These are phyloP conservation scores for Berghia stephanieae DNA, from an alignment of 1,140 invertebrate species.

Conservation along the genomic window DNA sequence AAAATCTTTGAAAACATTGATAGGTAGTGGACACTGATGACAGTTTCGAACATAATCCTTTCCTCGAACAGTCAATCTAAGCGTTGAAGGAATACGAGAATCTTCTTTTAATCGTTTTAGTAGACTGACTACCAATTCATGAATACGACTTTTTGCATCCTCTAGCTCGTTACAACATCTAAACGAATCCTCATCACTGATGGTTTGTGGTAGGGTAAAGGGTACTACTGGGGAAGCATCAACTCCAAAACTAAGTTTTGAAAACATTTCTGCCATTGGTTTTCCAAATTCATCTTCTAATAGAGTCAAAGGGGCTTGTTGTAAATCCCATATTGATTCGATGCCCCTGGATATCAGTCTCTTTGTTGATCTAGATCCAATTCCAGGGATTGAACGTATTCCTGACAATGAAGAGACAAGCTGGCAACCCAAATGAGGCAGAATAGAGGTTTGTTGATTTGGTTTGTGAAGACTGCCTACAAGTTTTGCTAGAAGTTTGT, in stretches of 20 bases:
- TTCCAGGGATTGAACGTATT: conserved; percentile 49
- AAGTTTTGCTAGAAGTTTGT: conserved; percentile 84
- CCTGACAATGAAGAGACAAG: conserved; percentile 70
- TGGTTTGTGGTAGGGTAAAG: conserved; percentile 52
- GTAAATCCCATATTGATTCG: conserved; percentile 43
- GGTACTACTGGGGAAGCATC: conserved; percentile 48
- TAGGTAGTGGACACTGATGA: conserved; percentile 44
- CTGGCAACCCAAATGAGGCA: conserved; percentile 73
- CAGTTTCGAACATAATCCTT: background rate
- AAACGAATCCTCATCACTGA: conserved; percentile 60
- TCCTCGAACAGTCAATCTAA: background rate
- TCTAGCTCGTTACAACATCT: conserved; percentile 44
- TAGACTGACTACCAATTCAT: conserved; percentile 42
- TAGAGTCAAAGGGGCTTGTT: conserved; percentile 27
- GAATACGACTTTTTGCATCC: conserved; percentile 40
- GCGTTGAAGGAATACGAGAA: background rate
- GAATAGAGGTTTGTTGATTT: conserved; percentile 82
- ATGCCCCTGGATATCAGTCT: conserved; percentile 46
- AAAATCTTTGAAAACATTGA: conserved; percentile 27
- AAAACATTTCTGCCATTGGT: conserved; percentile 33
- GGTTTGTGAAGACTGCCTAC: conserved; percentile 76
- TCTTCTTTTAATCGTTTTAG: conserved; percentile 42
- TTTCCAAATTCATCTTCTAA: conserved; percentile 46
- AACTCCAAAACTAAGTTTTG: conserved; percentile 46
- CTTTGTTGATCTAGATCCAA: conserved; percentile 45